Conservation (phyloP, 2,113 vertebrate species). For the Etheostoma cragini region DNA sequence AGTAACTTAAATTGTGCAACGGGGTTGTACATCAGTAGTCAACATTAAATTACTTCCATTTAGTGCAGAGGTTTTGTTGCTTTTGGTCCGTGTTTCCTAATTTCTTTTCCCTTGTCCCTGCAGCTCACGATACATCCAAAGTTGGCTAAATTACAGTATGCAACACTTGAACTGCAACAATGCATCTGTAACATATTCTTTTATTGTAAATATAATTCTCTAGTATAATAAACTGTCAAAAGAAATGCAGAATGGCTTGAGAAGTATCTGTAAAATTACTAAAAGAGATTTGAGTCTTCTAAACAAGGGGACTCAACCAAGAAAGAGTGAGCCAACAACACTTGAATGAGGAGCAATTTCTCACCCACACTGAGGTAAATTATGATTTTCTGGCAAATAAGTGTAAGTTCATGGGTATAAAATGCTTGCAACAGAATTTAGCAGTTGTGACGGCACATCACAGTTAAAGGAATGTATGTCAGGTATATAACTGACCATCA, state of each 20-base stretch:
- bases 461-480: not conserved
- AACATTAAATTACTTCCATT: too few relatives aligned
- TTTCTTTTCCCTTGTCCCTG: too few relatives aligned
- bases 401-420: not conserved
- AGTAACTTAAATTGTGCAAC: too few relatives aligned
- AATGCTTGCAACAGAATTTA: not conserved
- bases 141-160: too few relatives aligned
- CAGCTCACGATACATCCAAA: too few relatives aligned
- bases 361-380: constrained; percentile 20
- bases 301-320: constrained; percentile 41
- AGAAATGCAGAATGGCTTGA: not conserved
- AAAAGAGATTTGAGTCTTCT: constrained; percentile 3
- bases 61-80: too few relatives aligned
- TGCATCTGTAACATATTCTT: too few relatives aligned
- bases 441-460: not conserved
- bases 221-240: constrained; percentile 10
- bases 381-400: not conserved
- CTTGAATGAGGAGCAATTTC: not conserved
- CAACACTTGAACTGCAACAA: too few relatives aligned
- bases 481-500: not conserved
- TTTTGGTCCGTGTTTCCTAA: too few relatives aligned
- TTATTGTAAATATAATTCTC: not conserved
- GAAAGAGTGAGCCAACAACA: not conserved
- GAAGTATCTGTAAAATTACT: constrained; percentile 51
- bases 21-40: too few relatives aligned